A percentile compares a stretch with the other conserved stretches of the same genome.
These are phyloP conservation scores for Lasiurus cinereus DNA, from an alignment of 2,113 vertebrate species.

Conservation along the genomic window DNA sequence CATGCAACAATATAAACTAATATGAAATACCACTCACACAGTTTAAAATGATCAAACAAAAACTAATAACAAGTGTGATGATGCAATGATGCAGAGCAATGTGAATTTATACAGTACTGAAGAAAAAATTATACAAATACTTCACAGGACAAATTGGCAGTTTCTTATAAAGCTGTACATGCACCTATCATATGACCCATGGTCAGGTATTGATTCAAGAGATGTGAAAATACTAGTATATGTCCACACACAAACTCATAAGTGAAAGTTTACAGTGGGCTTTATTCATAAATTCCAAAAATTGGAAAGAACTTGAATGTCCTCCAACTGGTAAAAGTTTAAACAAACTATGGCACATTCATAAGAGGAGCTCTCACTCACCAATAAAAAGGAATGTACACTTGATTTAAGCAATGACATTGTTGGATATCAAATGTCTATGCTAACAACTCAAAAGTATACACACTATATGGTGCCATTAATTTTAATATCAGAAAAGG, in stretches of 20 bases:
- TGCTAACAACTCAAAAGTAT: neutral
- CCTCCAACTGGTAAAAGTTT: neutral
- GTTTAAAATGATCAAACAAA: neutral
- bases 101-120: neutral
- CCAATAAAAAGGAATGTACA: neutral
- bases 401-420: neutral
- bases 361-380: neutral
- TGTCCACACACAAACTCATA: neutral
- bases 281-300: neutral
- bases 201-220: conserved; percentile 10
- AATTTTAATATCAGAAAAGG: conserved; percentile 2
- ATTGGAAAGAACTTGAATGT: neutral
- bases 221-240: neutral
- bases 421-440: neutral
- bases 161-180: conserved; percentile 36
- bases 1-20: neutral
- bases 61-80: neutral
- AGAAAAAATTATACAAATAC: neutral
- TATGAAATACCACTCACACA: neutral
- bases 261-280: neutral
- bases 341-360: neutral
- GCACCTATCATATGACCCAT: neutral
- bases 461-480: neutral
- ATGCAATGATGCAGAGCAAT: neutral
- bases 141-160: neutral